phyloP scores from a whole-genome alignment of 2,888 invertebrate species.

The Andrena bicolor region DNA sequence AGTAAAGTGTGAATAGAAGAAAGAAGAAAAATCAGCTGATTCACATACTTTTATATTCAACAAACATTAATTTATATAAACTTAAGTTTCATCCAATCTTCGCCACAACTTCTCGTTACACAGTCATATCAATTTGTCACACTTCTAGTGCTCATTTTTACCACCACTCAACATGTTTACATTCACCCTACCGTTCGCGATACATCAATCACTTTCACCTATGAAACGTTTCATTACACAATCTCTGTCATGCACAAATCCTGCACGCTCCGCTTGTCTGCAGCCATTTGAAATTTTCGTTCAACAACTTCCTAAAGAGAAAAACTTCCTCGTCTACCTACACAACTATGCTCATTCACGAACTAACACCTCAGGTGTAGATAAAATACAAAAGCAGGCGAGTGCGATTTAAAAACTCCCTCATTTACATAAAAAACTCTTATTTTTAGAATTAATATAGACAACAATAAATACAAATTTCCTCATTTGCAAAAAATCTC shows the following conservation, averaged over 20 bases:
- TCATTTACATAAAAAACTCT: no score
- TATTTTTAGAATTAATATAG: no score
- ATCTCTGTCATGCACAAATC: neutral
- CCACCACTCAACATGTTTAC: neutral
- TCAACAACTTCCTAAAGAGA: neutral
- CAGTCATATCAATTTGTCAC: neutral
- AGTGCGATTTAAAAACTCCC: no score
- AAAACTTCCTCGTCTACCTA: neutral
- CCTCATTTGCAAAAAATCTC: no score
- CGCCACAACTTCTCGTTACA: neutral
- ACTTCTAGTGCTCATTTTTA: neutral
- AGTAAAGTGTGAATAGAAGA: no score
- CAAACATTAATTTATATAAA: neutral
- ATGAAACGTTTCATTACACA: conserved; percentile 8
- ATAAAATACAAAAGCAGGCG: no score
- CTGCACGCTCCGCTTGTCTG: neutral
- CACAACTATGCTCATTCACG: neutral
- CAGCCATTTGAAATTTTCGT: neutral
- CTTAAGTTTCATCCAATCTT: neutral
- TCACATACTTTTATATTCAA: no score
- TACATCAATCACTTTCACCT: conserved; percentile 22
- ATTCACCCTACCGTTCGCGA: neutral
- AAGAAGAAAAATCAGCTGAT: no score
- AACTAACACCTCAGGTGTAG: no score
- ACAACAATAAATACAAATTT: no score